These are phyloP conservation scores for Enteromius unitaeniatus DNA, from an alignment of 2,797 vertebrate genomes.

Conservation along the genomic window DNA sequence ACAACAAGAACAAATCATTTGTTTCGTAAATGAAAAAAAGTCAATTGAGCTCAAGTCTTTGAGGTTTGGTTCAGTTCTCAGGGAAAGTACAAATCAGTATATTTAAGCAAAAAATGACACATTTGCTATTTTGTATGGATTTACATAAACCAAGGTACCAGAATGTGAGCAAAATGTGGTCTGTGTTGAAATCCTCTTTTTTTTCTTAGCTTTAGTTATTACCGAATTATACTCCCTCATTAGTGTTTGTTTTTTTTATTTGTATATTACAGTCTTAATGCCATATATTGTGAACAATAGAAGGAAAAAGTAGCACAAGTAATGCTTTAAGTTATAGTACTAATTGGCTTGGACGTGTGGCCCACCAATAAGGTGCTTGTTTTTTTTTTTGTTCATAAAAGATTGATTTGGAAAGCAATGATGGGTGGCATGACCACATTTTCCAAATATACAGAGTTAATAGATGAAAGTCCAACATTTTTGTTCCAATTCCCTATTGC, in stretches of 20 bases:
- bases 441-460: too few relatives aligned
- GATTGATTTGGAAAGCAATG: background rate
- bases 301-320: background rate
- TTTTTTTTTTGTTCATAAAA: background rate
- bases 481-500: background rate
- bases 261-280: background rate
- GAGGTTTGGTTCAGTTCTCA: conserved; percentile 46
- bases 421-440: background rate
- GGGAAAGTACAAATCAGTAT: conserved; percentile 17
- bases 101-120: conserved; percentile 7
- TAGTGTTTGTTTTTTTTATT: background rate
- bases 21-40: background rate
- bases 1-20: conserved; percentile 19
- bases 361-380: background rate
- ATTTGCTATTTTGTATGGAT: background rate
- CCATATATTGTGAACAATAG: background rate
- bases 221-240: too few relatives aligned
- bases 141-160: background rate
- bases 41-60: conserved; percentile 39
- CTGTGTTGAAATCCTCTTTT: background rate
- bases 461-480: too few relatives aligned
- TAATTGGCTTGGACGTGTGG: too few relatives aligned
- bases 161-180: background rate
- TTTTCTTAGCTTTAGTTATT: background rate
- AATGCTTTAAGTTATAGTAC: background rate